Evolutionary conservation across 2,797 vertebrate species (phyloP).

Genomic region (Babyrousa celebensis): DNA sequence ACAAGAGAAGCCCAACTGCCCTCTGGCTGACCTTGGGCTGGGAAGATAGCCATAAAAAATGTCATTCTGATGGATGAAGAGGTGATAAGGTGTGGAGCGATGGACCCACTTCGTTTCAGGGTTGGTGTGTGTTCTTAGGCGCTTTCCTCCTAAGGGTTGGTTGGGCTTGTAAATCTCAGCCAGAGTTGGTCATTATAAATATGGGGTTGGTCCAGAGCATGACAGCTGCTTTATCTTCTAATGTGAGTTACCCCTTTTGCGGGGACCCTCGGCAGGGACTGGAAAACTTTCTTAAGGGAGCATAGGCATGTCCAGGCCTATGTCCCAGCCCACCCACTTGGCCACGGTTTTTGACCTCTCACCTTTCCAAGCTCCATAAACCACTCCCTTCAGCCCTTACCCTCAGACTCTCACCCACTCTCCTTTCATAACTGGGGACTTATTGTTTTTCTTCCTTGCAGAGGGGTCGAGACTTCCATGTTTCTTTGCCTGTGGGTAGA

Average conservation of each 20-base stretch:
- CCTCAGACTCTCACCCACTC: neutral
- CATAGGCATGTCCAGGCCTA: neutral
- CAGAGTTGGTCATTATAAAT: constrained; percentile 52
- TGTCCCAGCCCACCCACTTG: constrained; percentile 48
- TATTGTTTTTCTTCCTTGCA: neutral
- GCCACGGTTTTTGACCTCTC: constrained; percentile 6
- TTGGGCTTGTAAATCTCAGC: constrained; percentile 65
- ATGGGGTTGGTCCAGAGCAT: constrained; percentile 20
- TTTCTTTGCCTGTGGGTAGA: neutral
- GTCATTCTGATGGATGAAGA: constrained; percentile 74
- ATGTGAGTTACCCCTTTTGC: neutral
- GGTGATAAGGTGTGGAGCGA: constrained; percentile 59
- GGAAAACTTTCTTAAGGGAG: neutral
- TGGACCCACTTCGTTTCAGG: constrained; percentile 48
- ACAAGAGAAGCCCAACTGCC: constrained; percentile 57
- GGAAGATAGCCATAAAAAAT: constrained; percentile 77
- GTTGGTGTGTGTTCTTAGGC: constrained; percentile 53
- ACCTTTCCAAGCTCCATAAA: neutral
- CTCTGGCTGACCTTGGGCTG: constrained; percentile 63
- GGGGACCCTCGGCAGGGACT: neutral
- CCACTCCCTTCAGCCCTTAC: neutral
- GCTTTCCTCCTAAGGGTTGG: neutral
- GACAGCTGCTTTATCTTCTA: constrained; percentile 62
- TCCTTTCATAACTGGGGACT: neutral
- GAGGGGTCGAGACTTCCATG: neutral